These are phyloP conservation scores for Okapia johnstoni DNA, from an alignment of 2,113 vertebrate genomes.

Conservation along the genomic window DNA sequence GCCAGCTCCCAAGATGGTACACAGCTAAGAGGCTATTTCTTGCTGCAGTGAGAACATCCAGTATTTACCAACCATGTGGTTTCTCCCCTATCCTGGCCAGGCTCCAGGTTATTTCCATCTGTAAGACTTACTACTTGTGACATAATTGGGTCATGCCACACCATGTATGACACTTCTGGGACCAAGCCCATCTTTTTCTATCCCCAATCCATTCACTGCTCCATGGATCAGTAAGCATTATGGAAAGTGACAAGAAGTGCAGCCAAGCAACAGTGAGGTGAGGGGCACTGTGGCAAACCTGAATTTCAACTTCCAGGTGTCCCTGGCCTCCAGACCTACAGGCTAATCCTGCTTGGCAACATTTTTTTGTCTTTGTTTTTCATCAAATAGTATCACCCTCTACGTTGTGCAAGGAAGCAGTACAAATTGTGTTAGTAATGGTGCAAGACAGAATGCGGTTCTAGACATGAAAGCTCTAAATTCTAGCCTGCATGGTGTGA, in stretches of 20 bases:
- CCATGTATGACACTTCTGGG: background rate
- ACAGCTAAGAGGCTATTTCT: slow-evolving; percentile 4
- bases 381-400: background rate
- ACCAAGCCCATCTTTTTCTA: background rate
- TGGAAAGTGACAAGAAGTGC: background rate
- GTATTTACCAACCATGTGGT: slow-evolving; percentile 42
- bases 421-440: background rate
- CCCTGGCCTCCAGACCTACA: background rate
- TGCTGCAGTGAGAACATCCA: background rate
- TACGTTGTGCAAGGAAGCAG: background rate
- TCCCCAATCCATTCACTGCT: background rate
- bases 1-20: background rate
- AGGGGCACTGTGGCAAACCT: background rate
- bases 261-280: background rate
- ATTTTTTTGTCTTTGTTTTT: background rate
- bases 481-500: background rate
- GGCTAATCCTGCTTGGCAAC: background rate
- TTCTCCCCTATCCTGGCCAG: slow-evolving; percentile 46
- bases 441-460: background rate
- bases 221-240: background rate
- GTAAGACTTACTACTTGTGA: slow-evolving; percentile 33
- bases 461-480: background rate
- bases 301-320: background rate
- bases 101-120: slow-evolving; percentile 42
- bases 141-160: slow-evolving; percentile 63